phyloP scores from a whole-genome alignment of 2,113 vertebrate genomes.

The Malurus melanocephalus region DNA sequence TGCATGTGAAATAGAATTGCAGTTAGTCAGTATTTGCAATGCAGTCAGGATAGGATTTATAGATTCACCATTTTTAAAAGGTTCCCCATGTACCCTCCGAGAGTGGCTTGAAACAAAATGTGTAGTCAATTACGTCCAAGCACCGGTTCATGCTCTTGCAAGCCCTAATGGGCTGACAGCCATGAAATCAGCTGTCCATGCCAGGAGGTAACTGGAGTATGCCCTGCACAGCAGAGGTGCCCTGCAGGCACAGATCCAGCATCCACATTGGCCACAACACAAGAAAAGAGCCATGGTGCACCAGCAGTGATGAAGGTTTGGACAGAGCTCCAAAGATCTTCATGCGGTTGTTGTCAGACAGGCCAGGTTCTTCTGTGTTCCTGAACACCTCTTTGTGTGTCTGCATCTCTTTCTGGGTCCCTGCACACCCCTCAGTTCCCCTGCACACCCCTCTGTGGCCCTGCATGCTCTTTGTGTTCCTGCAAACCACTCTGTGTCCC shows the following conservation, averaged over 20 bases:
- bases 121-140: background rate
- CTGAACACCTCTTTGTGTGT: background rate
- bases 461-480: background rate
- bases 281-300: background rate
- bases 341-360: background rate
- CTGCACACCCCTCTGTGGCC: background rate
- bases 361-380: background rate
- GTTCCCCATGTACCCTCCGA: background rate
- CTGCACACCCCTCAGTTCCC: background rate
- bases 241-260: background rate
- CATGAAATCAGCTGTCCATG: background rate
- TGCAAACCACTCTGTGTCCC: background rate
- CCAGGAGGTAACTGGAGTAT: background rate
- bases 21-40: background rate
- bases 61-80: background rate
- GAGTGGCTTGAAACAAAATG: background rate
- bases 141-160: rapidly evolving
- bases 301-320: background rate
- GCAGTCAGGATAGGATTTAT: background rate
- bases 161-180: background rate
- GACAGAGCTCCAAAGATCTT: background rate
- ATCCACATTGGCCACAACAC: background rate
- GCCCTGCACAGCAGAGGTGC: background rate
- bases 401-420: too few species aligned
- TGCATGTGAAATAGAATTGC: background rate